A percentile compares a stretch with the other conserved stretches of the same genome.
These are phyloP conservation scores for Trichonephila clavata DNA, from an alignment of 1,140 invertebrate species.

Conservation along the genomic window DNA sequence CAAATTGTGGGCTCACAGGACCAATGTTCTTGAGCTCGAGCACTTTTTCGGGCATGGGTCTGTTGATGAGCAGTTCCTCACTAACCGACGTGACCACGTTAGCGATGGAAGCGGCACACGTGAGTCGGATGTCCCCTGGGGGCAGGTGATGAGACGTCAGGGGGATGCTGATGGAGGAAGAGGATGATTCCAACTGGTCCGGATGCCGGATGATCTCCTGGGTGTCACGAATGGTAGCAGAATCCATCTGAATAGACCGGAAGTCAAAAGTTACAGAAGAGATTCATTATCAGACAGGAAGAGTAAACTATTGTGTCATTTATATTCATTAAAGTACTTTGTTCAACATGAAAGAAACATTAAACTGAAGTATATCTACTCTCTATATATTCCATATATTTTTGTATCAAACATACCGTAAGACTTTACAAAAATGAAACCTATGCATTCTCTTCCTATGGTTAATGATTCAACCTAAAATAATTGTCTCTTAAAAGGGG, in stretches of 20 bases:
- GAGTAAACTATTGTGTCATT: no score
- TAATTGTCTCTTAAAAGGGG: no score
- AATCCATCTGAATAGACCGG: conserved; percentile 48
- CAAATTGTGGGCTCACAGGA: not conserved
- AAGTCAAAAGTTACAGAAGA: not conserved
- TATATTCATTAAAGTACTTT: no score
- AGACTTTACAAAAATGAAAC: no score
- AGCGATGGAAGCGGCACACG: conserved; percentile 68
- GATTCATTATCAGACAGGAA: no score
- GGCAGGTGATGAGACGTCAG: conserved; percentile 44
- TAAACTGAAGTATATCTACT: no score
- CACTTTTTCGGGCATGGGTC: conserved; percentile 49
- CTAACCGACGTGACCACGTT: conserved; percentile 59
- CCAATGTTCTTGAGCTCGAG: conserved; percentile 52
- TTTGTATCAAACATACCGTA: no score
- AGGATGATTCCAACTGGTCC: conserved; percentile 66
- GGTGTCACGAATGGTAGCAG: conserved; percentile 1
- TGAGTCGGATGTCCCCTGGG: conserved; percentile 36
- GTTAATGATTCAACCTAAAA: no score
- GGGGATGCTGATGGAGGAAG: conserved; percentile 54
- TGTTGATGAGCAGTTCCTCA: conserved; percentile 50
- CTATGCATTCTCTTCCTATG: no score
- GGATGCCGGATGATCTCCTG: conserved; percentile 55
- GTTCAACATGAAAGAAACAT: no score
- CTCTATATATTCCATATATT: no score